Conservation (phyloP, 2,797 vertebrate species). For the Poliocrania exsul region DNA sequence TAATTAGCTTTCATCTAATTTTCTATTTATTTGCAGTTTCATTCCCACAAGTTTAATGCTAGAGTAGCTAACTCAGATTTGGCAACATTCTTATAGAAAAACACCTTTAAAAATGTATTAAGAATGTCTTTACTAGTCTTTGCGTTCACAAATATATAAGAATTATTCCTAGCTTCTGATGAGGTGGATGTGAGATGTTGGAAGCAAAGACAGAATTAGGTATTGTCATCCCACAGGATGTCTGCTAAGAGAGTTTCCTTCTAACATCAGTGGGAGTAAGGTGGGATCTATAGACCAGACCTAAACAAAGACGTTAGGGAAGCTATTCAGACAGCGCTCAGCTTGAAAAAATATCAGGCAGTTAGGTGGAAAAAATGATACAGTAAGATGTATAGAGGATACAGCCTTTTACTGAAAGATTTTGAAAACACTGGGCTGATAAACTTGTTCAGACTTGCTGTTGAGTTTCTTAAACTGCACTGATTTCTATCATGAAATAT, state of each 20-base stretch:
- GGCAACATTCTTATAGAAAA: not conserved
- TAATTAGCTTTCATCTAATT: not conserved
- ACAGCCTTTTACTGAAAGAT: not conserved
- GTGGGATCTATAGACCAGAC: conserved; percentile 8
- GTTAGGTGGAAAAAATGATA: not conserved
- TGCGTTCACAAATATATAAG: not conserved
- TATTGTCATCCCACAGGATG: not conserved
- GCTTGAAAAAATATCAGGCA: conserved; percentile 5
- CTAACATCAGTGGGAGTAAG: not conserved
- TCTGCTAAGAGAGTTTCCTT: conserved; percentile 24
- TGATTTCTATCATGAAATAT: not conserved
- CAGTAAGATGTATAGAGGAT: not conserved
- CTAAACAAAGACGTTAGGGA: conserved; percentile 32
- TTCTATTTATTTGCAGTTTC: not conserved
- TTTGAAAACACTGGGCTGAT: not conserved
- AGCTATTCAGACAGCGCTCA: conserved; percentile 31
- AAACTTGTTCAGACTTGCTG: not conserved
- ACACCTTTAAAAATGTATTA: not conserved
- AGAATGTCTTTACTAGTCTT: not conserved
- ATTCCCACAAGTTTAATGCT: not conserved
- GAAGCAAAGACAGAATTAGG: not conserved
- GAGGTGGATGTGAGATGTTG: not conserved
- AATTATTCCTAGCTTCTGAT: not conserved
- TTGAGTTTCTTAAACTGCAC: not conserved
- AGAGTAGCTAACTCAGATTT: not conserved